Base-by-base conservation (phyloP, 2,888 invertebrate genomes). In the Lasioglossum calceatum region DNA sequence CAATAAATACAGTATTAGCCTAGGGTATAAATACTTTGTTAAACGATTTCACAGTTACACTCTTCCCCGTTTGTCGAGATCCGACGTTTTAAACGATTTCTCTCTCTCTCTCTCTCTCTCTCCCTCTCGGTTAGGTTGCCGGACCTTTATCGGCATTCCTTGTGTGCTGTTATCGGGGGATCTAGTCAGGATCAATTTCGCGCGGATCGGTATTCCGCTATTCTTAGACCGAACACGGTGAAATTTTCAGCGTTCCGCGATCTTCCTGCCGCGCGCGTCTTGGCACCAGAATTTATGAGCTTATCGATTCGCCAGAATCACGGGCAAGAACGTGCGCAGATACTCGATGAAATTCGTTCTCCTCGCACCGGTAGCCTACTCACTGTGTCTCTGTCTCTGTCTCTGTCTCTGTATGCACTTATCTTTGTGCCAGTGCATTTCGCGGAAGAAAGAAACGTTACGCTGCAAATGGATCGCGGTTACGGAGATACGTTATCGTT, bases 261-360 rank as follows among this genome's bases (percentile, higher is more conserved):
- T 64, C 74, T 19, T 50, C 16, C 67, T 42, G n/a, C 71, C 32
- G 42, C 8, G 12, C 32, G 42, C 8, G 12, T n/a, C 42, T 42
- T n/a, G 71, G n/a, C 71, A n/a, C 14, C 42, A 64, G 73, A 81
- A 87, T 87, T 87, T 76, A 81, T 70, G 79, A 84, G 81, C 81
- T 87, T 87, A 87, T 84, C 81, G 84, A 87, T 87, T 81, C 81
- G n/a, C 64, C n/a, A 23, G 81, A 70, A 87, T 84, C 87, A 27
- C 44, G 47, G 70, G 10, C 70, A 67, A 67, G 67, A 27, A 67
- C 67, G 67, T 36, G 73, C 42, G 42, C n/a, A 61, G 73, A 27
- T 54, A 42, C 47, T 36, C 39, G 58, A 12, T 50, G 71, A 73
- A 72, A 54, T 36, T 72, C 61, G n/a, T 79, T 73, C 42, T 36